phyloP scores from a whole-genome alignment of 2,797 vertebrate species.

The Synanceia verrucosa region DNA sequence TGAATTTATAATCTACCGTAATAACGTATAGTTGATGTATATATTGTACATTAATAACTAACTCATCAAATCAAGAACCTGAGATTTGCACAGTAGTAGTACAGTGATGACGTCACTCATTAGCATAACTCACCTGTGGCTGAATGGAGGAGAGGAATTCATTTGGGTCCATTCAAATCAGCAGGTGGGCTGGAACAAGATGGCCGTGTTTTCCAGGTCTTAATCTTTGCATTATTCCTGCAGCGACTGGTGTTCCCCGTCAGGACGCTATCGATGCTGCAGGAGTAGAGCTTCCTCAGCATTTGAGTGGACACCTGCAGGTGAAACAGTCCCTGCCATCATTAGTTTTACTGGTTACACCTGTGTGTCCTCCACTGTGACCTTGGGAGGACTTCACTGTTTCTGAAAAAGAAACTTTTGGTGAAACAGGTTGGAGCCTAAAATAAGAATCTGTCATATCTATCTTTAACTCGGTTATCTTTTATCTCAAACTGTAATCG shows the following conservation, averaged over 20 bases:
- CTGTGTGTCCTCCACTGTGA: too few relatives aligned
- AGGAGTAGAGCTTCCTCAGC: too few relatives aligned
- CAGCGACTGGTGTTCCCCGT: neutral
- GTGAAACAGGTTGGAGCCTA: neutral
- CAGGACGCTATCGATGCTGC: neutral
- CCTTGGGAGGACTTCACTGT: too few relatives aligned
- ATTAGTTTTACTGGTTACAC: too few relatives aligned
- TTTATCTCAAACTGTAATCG: neutral
- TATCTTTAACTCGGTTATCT: neutral
- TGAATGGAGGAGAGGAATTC: neutral
- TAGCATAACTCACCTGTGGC: neutral
- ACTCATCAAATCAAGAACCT: too few relatives aligned
- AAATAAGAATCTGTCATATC: neutral
- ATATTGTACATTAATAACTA: too few relatives aligned
- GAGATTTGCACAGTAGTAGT: too few relatives aligned
- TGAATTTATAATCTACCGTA: too few relatives aligned
- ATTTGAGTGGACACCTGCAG: too few relatives aligned
- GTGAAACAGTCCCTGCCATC: too few relatives aligned
- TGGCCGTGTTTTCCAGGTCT: too few relatives aligned
- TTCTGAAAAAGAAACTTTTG: conserved; percentile 20
- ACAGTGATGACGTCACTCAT: neutral
- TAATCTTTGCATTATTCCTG: neutral
- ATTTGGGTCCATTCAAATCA: neutral
- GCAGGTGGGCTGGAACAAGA: neutral
- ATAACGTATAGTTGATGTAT: too few relatives aligned